Evolutionary conservation across 2,888 invertebrate genomes (phyloP).

Genomic region (Dinocampus coccinellae): DNA sequence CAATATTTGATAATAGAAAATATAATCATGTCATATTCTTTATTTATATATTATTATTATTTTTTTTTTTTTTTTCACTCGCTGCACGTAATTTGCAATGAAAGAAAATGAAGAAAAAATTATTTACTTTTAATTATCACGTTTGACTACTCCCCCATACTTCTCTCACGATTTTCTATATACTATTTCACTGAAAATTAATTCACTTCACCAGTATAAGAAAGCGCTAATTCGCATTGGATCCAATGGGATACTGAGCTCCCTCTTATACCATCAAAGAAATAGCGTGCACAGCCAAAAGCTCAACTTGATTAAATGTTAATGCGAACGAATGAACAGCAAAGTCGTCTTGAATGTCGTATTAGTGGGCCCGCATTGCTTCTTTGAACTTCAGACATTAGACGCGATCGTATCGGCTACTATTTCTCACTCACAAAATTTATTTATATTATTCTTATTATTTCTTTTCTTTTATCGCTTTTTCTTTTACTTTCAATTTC

Average conservation of each 20-base stretch:
- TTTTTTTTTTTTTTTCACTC: too few relatives aligned
- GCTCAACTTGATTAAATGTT: constrained; percentile 13
- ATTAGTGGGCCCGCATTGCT: constrained; percentile 9
- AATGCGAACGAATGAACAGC: background rate
- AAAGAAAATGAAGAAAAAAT: background rate
- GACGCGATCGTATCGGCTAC: background rate
- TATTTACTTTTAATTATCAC: background rate
- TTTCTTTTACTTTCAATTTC: background rate
- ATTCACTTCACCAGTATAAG: background rate
- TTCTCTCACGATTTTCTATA: too few relatives aligned
- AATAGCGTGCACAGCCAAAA: background rate
- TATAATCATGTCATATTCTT: too few relatives aligned
- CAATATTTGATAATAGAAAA: too few relatives aligned
- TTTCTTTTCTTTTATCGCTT: background rate
- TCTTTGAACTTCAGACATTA: background rate
- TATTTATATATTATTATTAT: too few relatives aligned
- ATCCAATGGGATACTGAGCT: background rate
- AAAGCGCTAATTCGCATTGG: background rate
- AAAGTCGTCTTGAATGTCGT: constrained; percentile 9
- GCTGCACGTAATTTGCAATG: background rate
- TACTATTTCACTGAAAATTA: background rate
- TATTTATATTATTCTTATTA: too few relatives aligned
- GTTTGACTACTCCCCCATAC: too few relatives aligned
- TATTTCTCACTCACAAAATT: background rate
- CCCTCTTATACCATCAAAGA: background rate